A percentile compares a stretch with the other conserved stretches of the same genome.
Evolutionary conservation across 2,888 invertebrate species (phyloP).

Genomic region (Tolmerus cingulatus): DNA sequence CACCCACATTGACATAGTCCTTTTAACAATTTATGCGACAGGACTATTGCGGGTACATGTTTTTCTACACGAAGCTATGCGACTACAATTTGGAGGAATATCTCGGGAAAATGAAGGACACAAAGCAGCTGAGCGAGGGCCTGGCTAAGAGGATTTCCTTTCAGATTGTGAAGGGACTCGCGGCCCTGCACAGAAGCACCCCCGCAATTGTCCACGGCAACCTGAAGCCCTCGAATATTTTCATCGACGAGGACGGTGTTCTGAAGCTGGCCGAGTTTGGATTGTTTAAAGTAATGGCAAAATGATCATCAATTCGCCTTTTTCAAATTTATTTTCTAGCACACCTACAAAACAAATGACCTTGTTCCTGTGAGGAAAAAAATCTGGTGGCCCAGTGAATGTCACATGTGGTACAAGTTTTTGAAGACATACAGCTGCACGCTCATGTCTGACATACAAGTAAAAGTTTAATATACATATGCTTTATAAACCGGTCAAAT

Average conservation of each 20-base stretch:
- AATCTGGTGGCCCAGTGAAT: constrained; percentile 55
- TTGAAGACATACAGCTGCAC: constrained; percentile 49
- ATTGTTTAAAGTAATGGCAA: constrained; percentile 57
- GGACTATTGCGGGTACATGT: constrained; percentile 50
- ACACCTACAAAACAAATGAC: neutral
- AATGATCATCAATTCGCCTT: neutral
- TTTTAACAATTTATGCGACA: constrained; percentile 50
- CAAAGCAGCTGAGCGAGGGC: neutral
- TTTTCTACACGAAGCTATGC: constrained; percentile 59
- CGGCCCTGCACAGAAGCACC: constrained; percentile 58
- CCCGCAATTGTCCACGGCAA: constrained; percentile 62
- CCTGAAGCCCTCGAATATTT: constrained; percentile 63
- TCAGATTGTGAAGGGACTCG: constrained; percentile 54
- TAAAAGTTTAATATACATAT: neutral
- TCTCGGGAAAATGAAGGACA: constrained; percentile 52
- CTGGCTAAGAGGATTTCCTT: constrained; percentile 36
- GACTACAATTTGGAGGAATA: constrained; percentile 62
- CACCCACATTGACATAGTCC: neutral
- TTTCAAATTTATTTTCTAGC: neutral
- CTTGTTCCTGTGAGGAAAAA: constrained; percentile 46
- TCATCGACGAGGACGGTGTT: constrained; percentile 59
- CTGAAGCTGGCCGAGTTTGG: constrained; percentile 63
- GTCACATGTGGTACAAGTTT: constrained; percentile 47
- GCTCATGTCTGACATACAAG: constrained; percentile 52
- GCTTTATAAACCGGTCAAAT: neutral